A percentile compares a stretch with the other conserved stretches of the same genome.
Evolutionary conservation across 2,113 vertebrate species (phyloP).

Genomic region (Pholis gunnellus): DNA sequence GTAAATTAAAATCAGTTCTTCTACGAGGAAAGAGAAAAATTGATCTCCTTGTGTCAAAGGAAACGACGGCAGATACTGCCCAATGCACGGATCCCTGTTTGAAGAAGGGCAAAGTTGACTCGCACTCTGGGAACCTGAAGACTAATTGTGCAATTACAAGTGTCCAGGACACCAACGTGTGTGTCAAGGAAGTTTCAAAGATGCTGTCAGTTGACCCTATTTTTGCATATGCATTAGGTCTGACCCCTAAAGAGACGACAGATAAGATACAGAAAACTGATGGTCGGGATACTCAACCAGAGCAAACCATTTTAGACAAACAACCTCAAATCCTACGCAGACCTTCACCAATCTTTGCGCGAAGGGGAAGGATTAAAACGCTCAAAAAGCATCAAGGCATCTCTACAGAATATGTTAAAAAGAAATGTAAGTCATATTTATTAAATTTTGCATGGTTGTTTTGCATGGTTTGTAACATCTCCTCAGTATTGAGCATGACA

Average conservation of each 20-base stretch:
- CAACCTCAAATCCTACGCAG: constrained; percentile 35
- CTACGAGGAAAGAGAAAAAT: constrained; percentile 66
- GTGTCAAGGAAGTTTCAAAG: constrained; percentile 27
- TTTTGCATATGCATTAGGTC: constrained; percentile 67
- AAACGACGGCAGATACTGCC: constrained; percentile 4
- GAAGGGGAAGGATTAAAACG: constrained; percentile 61
- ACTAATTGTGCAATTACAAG: neutral
- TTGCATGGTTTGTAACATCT: neutral
- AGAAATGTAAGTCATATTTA: constrained; percentile 75
- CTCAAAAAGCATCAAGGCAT: constrained; percentile 71
- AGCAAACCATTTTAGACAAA: constrained; percentile 28
- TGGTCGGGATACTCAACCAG: constrained; percentile 18
- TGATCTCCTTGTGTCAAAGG: neutral
- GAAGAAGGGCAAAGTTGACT: constrained; percentile 61
- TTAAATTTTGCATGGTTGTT: constrained; percentile 8
- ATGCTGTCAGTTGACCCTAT: constrained; percentile 60
- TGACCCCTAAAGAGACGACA: constrained; percentile 61
- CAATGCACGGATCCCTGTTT: constrained; percentile 30
- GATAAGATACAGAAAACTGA: constrained; percentile 24
- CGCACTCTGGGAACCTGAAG: neutral
- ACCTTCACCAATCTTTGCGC: constrained; percentile 43
- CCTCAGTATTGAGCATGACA: constrained; percentile 2
- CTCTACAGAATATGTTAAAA: constrained; percentile 68
- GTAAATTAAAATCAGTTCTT: constrained; percentile 76
- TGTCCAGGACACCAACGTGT: neutral